Conservation (phyloP, 2,888 invertebrate genomes). For the Campoplex nolae region DNA sequence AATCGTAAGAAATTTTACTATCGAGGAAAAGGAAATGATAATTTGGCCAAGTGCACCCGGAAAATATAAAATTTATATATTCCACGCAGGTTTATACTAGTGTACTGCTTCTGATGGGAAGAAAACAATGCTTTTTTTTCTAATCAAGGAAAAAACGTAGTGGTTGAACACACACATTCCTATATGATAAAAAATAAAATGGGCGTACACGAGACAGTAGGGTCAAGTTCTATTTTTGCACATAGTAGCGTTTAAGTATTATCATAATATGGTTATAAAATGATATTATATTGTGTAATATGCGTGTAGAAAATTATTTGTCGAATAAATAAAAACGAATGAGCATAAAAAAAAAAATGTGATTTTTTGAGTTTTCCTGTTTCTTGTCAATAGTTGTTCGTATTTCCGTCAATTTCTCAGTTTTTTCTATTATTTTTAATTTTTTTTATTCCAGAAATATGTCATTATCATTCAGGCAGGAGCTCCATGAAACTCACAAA, state of each 20-base stretch:
- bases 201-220: slow-evolving; percentile 73
- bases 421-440: no score
- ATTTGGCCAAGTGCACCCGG: slow-evolving; percentile 8
- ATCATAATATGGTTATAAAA: slow-evolving; percentile 70
- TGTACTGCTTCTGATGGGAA: slow-evolving; percentile 52
- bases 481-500: no score
- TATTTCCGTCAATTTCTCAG: no score
- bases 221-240: slow-evolving; percentile 79
- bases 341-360: slow-evolving; percentile 25
- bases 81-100: slow-evolving; percentile 28
- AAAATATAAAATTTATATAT: slow-evolving; percentile 1
- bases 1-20: neutral
- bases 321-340: slow-evolving; percentile 71
- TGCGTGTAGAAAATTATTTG: slow-evolving; percentile 75
- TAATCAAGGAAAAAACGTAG: slow-evolving; percentile 50
- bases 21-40: slow-evolving; percentile 9
- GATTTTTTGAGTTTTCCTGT: neutral
- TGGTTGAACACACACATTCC: slow-evolving; percentile 75
- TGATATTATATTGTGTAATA: slow-evolving; percentile 72
- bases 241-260: slow-evolving; percentile 74
- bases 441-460: no score
- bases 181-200: slow-evolving; percentile 72
- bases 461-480: no score
- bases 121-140: neutral
- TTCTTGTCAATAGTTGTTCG: neutral